Evolutionary conservation across 1,140 invertebrate genomes (phyloP), one percentile per base, ranked within the genome.

Genomic region (Saxidomus purpurata): DNA sequence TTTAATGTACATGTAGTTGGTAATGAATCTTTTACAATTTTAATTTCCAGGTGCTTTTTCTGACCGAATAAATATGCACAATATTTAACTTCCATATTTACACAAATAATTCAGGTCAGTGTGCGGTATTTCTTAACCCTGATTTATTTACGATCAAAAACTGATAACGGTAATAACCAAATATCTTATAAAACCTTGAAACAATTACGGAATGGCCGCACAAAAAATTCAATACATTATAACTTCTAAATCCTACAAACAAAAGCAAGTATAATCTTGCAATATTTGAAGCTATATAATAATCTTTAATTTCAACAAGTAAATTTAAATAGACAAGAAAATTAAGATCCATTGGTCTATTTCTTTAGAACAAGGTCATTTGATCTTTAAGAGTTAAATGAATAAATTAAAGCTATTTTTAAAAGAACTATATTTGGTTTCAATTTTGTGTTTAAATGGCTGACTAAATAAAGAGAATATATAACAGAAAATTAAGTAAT

Each of bases 41-140:
- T n/a, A n/a, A n/a, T n/a, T n/a, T n/a, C n/a, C n/a, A n/a, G n/a
- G n/a, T n/a, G n/a, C n/a, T n/a, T n/a, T n/a, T n/a, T n/a, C n/a
- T n/a, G n/a, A n/a, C n/a, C n/a, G n/a, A n/a, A n/a, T n/a, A n/a
- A n/a, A 8, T 28, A 63, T 63, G 25, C 25, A 63, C 25, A 63
- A 63, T 63, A 63, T n/a, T n/a, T n/a, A 63, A 63, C 59, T 25
- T 28, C 59, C 59, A 63, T 4, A 63, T 63, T 63, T 63, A 63
- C 59, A 28, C 25, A 28, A 28, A 28, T 28, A 15, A 63, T 28
- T 28, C 28, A 63, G 59, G 59, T 63, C 59, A 63, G n/a, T 28
- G 15, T 63, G 59, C 59, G 28, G 59, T 63, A 63, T 63, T 63
- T 63, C 59, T 63, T 63, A 4, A 63, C 59, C 59, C 25, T 63